Conservation (phyloP, 1,140 invertebrate species). For the Polyergus mexicanus region DNA sequence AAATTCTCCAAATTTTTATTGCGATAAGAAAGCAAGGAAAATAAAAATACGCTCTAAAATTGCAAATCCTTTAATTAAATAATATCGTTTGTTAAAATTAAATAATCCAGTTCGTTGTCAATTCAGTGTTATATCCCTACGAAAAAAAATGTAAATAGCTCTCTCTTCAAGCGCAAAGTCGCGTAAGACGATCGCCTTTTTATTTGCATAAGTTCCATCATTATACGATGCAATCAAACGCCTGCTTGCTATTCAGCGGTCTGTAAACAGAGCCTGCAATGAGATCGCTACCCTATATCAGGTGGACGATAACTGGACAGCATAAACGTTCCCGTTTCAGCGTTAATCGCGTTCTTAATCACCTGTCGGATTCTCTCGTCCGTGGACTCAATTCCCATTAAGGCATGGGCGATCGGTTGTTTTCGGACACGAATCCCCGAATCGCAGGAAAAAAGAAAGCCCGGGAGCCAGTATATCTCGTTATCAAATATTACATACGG, state of each 20-base stretch:
- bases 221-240: constrained; percentile 24
- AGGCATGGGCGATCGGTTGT: constrained; percentile 25
- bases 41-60: neutral
- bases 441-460: constrained; percentile 37
- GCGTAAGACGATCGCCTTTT: neutral
- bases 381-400: constrained; percentile 63
- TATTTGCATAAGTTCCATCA: constrained; percentile 38
- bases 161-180: neutral
- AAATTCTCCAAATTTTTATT: constrained; percentile 3
- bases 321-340: constrained; percentile 45
- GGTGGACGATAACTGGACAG: constrained; percentile 58
- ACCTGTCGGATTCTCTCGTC: constrained; percentile 69
- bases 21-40: neutral
- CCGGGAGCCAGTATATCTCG: neutral
- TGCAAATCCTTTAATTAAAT: neutral
- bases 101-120: neutral
- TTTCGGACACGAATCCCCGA: constrained; percentile 30
- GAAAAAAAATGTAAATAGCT: neutral
- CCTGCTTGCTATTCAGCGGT: neutral
- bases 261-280: constrained; percentile 50
- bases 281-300: constrained; percentile 61
- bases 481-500: neutral
- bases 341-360: constrained; percentile 53
- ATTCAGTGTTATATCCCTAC: neutral
- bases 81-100: neutral